Base-by-base conservation (phyloP, 2,888 invertebrate genomes). In the Paralinhomoeus sp. region DNA sequence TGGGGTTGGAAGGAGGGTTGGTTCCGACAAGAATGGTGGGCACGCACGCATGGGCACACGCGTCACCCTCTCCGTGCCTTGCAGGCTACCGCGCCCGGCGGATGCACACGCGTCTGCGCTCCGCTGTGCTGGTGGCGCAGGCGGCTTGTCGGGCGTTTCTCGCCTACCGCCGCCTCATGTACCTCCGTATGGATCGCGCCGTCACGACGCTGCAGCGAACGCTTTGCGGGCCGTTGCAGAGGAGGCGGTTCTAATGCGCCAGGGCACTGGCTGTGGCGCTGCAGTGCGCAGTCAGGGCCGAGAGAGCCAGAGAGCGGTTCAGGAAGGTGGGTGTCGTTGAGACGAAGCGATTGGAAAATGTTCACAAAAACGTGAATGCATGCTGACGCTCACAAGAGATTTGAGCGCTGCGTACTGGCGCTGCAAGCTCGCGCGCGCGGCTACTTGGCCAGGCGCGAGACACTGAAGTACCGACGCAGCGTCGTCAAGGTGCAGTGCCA, bases 361-460 rank as follows among this genome's bases (percentile, higher is more conserved):
- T n/a, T n/a, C n/a, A n/a, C n/a, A n/a, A n/a, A n/a, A n/a, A n/a
- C n/a, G n/a, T n/a, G n/a, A n/a, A n/a, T n/a, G n/a, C n/a, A 20
- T 38, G 43, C 5, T 38, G 9, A 37, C 38, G n/a, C 20, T 13
- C 35, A 43, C 39, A 2, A 22, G 7, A 33, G 38, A 13, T 39
- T 43, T 39, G 43, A 43, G 24, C 33, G 35, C 20, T 20, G 24
- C 15, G 31, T 39, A n/a, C 3, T 31, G 31, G 3, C 5, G n/a
- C 75, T 97, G 17, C 93, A 97, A 62, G 73, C 75, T 40, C 72
- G 72, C 49, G 70, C 80, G 1, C 75, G 84, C 39, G 78, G 82
- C 1, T 91, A 79, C 77, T 59, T 85, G n/a, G 75, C 74, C 24
- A 67, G 79, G 1, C 65, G 66, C 17, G 54, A 53, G 35, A 63